Base-by-base conservation (phyloP, 2,888 invertebrate species). In the Aphelenchoides bicaudatus region DNA sequence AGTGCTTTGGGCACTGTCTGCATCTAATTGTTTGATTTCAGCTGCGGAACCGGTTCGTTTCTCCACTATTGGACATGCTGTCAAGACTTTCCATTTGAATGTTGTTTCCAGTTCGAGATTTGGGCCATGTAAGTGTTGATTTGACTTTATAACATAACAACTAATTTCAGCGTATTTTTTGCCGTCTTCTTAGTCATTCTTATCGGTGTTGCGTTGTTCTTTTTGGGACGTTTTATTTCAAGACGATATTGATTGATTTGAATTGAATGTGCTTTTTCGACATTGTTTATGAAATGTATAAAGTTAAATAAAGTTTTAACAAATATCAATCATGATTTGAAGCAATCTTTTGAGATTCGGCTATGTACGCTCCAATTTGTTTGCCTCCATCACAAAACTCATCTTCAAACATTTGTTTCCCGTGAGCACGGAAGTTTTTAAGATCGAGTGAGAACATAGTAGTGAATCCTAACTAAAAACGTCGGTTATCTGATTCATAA, bases 41-140 rank as follows among this genome's bases (percentile, higher is more conserved):
- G 74, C 27, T 75, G 75, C 53, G 72, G 73, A 8, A 59, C 68
- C 3, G 74, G 73, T 27, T 73, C 74, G 3, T 73, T 74, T 55
- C 55, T 75, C n/a, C 74, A 75, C 55, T 75, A 75, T 59, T 75
- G 72, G 58, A 68, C 68, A 1, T 75, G 75, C 59, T 75, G 75
- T 56, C 73, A 75, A 43, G 72, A 73, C 55, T 72, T 72, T 54
- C 75, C 73, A 13, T 75, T 71, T 60, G 72, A 73, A 51, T 75
- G 75, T 50, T 75, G 75, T 55, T 73, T 75, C 59, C 71, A 75
- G 39, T 73, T 75, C 39, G 73, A 75, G 56, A 71, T 72, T 0
- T 74, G 74, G 74, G 68, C 74, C 5, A 70, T 75, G 74, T 74
- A 31, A 63, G 71, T 65, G 10, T 10, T 10, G 19, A 21, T 54